Evolutionary conservation across 2,888 invertebrate genomes (phyloP), one percentile per base, ranked within the genome.

Genomic region (Diaprepes abbreviatus): DNA sequence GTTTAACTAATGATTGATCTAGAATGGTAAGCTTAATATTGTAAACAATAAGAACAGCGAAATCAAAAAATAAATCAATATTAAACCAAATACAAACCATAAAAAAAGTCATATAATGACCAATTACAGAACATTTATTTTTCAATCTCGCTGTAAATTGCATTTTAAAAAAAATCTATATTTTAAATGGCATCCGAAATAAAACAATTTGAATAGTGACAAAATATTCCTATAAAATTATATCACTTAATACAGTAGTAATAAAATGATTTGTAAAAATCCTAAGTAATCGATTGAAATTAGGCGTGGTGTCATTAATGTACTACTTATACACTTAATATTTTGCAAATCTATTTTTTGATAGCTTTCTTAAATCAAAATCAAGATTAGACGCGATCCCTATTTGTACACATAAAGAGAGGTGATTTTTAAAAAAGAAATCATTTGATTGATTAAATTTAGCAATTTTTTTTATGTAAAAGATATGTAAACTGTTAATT

Each of bases 1-100:
- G 12, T 43, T 21, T 1, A 21, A 10, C 14, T 28, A 21, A 14
- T 28, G 16, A 9, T 9, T 7, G 50, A 54, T 62, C 59, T 60
- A 58, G 43, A 68, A 69, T 60, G 62, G 57, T 74, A 74, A 80
- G 80, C 33, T 31, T 43, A 21, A 43, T 59, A 58, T 21, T 35
- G 16, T 40, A 58, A 38, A 40, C 28, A 19, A 55, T 24, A 45
- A 43, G 5, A 31, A n/a, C 57, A 17, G 59, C 33, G 31, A 31
- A 19, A 31, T 59, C 45, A 40, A 59, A 59, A 59, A 59, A 59
- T 24, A 54, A 19, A 35, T 35, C 12, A 17, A 33, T 10, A 5
- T n/a, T 17, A 17, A 9, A 10, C 10, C n/a, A 2, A 16, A 52
- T 33, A 6, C 31, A 52, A 17, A 52, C 19, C 16, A 17, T 17